Base-by-base conservation (phyloP, 1,140 invertebrate species). In the Panulirus ornatus region DNA sequence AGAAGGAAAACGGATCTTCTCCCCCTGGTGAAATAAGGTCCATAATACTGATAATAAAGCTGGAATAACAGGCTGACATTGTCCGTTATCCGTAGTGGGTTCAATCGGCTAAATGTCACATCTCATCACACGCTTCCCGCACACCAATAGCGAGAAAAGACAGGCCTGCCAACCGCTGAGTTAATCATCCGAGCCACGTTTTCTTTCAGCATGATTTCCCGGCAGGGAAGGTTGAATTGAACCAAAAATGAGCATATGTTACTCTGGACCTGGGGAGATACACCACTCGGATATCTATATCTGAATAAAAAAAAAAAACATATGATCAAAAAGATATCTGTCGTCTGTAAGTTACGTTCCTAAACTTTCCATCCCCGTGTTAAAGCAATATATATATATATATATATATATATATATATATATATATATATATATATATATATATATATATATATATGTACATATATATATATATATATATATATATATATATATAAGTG, bases 51-150 rank as follows among this genome's bases (percentile, higher is more conserved):
- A 0, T 16, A 16, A 30, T n/a, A 34, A 76, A 19, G 27, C 66
- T 2, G 44, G 9, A 58, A 30, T n/a, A 30, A 16, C 19, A 54
- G 66, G 88, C 22, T 42, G 66, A 42, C 58, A 9, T 63, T 66
- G 78, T 38, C 22, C 30, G 63, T 42, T 51, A 27, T 38, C 42
- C 63, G 19, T 6, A 44, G 44, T 70, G 70, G 71, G 58, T 70
- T 89, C 78, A 84, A 89, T 89, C 88, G 88, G 88, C 58, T 89
- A 44, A 83, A 71, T 76, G 88, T 89, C 88, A 70, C 47, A 40
- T 47, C 79, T 16, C 30, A 58, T 89, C 88, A 51, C 79, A 89
- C 88, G 88, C 40, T 54, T 14, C 16, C 0, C 47, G 79, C 66
- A 34, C 42, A 66, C 36, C 88, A 89, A 89, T 76, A 47, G 79